Base-by-base conservation (phyloP, 2,888 invertebrate species). In the Glaucopsyche alexis region DNA sequence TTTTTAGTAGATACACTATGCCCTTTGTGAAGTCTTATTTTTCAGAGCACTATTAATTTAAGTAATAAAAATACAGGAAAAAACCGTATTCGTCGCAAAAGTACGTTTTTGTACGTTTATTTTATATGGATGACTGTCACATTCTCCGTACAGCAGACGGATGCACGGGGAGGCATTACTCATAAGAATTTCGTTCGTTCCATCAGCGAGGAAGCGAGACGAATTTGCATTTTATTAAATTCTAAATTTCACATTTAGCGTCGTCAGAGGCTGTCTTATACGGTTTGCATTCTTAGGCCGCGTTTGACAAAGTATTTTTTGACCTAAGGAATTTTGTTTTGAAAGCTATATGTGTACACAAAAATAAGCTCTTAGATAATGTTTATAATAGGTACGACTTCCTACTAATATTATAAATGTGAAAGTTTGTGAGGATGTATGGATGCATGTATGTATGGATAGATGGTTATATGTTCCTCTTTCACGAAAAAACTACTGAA, bases 141-240 rank as follows among this genome's bases (percentile, higher is more conserved):
- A 55, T 55, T 55, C 42, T 40, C 16, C 11, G 40, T 16, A 13
- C 38, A 66, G 72, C 38, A 66, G 72, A 66, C 66, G 42, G 50
- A 72, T 52, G 66, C 52, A 67, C 19, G 67, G 19, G 66, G 40
- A 52, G 40, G 50, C 38, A 66, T 72, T 50, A 66, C 50, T 72
- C 52, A 72, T 72, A 72, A 67, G 50, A 52, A 72, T 40, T 72
- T 72, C 72, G 66, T 76, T 77, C 81, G 81, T 81, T 83, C 82
- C 81, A 80, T 82, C 84, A 83, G 79, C 78, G 79, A 78, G 75
- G 78, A 80, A 80, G 79, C 80, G 83, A 82, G 85, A 86, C 84
- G 82, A 83, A 91, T 91, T 91, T 90, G 90, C 91, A 91, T 91
- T 90, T 90, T 91, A 91, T 91, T 91, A 91, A 91, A 91, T 88